Conservation (phyloP, 2,888 invertebrate genomes). For the Anoplius nigerrimus region DNA sequence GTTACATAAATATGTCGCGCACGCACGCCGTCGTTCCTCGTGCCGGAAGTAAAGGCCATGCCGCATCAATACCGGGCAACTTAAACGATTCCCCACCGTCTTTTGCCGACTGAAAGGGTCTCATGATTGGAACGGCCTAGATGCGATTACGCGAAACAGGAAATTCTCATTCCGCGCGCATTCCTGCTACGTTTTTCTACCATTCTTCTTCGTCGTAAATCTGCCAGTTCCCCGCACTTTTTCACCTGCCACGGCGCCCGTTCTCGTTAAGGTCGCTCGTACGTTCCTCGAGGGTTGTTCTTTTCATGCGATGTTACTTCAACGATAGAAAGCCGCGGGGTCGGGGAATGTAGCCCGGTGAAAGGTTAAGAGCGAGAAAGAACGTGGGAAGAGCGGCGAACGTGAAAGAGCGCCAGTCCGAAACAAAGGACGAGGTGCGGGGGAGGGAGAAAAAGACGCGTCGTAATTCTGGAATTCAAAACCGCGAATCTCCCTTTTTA, state of each 20-base stretch:
- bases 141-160: not conserved
- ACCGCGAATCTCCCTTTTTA: too few relatives aligned
- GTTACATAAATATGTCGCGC: too few relatives aligned
- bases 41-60: too few relatives aligned
- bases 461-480: too few relatives aligned
- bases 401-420: not conserved
- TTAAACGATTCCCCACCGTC: too few relatives aligned
- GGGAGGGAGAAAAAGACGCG: too few relatives aligned
- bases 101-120: too few relatives aligned
- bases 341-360: too few relatives aligned
- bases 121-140: not conserved
- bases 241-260: constrained; percentile 19
- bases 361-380: not conserved
- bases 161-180: not conserved
- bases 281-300: constrained; percentile 12
- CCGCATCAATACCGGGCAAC: too few relatives aligned
- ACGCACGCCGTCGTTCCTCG: too few relatives aligned
- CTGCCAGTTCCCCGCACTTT: constrained; percentile 25
- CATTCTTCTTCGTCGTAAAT: constrained; percentile 37
- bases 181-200: constrained; percentile 26
- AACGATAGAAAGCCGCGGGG: constrained; percentile 1
- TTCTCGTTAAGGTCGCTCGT: constrained; percentile 29
- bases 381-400: not conserved
- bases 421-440: too few relatives aligned
- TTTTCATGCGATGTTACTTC: constrained; percentile 10